Evolutionary conservation across 2,113 vertebrate genomes (phyloP).

Genomic region (Trochalopteron elliotii): DNA sequence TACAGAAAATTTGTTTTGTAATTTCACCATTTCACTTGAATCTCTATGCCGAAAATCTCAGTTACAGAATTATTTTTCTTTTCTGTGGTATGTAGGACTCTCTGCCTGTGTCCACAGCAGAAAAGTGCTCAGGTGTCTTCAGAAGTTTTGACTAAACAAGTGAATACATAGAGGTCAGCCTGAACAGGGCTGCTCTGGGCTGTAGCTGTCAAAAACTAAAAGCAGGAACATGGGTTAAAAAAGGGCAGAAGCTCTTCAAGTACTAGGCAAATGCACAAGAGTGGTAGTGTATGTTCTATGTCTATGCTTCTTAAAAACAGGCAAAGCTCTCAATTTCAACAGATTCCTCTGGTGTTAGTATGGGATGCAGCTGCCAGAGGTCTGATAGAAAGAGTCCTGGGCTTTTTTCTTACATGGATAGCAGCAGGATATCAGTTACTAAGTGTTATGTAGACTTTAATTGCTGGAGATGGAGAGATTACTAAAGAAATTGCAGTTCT

Average conservation of each 20-base stretch:
- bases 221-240: neutral
- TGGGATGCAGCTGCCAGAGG: neutral
- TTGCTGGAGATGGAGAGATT: neutral
- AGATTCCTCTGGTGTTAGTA: neutral
- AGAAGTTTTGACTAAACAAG: neutral
- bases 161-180: neutral
- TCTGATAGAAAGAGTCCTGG: neutral
- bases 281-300: neutral
- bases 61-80: neutral
- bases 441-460: neutral
- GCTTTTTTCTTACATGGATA: neutral
- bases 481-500: neutral
- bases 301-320: neutral
- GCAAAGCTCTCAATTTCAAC: neutral
- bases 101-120: neutral
- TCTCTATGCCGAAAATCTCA: neutral
- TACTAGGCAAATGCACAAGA: neutral
- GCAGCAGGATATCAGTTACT: neutral
- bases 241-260: neutral
- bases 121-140: neutral
- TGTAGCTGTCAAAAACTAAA: neutral
- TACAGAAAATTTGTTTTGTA: neutral
- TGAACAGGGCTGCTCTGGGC: neutral
- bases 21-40: neutral
- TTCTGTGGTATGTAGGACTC: fast-evolving